These are phyloP conservation scores for Dromius quadrimaculatus DNA, from an alignment of 2,888 invertebrate genomes.

Conservation along the genomic window DNA sequence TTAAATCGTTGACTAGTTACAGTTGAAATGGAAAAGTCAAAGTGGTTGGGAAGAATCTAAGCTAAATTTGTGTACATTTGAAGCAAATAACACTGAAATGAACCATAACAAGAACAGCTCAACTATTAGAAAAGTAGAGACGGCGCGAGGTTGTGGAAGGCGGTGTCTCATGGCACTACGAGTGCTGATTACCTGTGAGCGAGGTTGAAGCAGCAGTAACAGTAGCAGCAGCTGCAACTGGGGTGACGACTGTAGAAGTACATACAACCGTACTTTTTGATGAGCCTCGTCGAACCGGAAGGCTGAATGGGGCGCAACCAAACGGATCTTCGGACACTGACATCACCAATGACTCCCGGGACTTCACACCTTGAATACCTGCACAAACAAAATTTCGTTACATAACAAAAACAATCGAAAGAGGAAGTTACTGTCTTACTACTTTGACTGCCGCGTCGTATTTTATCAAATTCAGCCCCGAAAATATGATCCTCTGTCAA, in stretches of 20 bases:
- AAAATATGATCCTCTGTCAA: constrained; percentile 85
- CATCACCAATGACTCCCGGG: constrained; percentile 78
- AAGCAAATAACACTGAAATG: no score
- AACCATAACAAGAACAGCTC: no score
- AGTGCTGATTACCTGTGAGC: constrained; percentile 27
- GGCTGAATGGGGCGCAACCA: constrained; percentile 84
- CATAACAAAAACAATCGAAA: not conserved
- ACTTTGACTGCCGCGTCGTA: constrained; percentile 81
- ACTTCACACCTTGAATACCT: constrained; percentile 78
- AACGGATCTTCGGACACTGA: constrained; percentile 81
- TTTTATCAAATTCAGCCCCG: constrained; percentile 86
- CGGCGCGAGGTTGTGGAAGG: no score
- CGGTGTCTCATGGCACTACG: constrained; percentile 10
- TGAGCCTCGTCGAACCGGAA: constrained; percentile 67
- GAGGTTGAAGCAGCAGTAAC: not conserved
- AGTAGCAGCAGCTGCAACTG: not conserved
- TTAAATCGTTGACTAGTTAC: constrained; percentile 43
- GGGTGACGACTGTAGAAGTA: no score
- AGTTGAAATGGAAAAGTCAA: no score
- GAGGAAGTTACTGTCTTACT: constrained; percentile 69
- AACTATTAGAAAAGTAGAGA: no score
- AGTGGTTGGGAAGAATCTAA: no score
- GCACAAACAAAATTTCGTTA: constrained; percentile 29
- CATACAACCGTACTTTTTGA: not conserved
- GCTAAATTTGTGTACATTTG: no score